These are phyloP conservation scores for Anabacerthia variegaticeps DNA, from an alignment of 2,797 vertebrate genomes.

Conservation along the genomic window DNA sequence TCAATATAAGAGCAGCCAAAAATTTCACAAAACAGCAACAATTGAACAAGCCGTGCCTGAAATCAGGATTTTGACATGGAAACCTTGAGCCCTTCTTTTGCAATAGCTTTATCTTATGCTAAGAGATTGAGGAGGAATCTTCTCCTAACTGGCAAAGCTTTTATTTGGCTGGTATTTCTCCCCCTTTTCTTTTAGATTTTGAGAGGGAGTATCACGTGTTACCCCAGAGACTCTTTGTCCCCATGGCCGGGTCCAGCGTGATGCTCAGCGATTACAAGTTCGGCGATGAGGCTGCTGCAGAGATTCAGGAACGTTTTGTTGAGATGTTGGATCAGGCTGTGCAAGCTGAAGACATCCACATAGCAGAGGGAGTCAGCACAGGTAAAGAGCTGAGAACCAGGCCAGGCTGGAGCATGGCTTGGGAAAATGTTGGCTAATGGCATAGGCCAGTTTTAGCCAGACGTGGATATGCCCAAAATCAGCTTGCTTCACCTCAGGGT, in stretches of 20 bases:
- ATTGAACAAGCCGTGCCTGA: background rate
- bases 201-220: conserved; percentile 75
- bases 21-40: background rate
- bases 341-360: conserved; percentile 79
- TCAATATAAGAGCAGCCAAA: background rate
- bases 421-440: background rate
- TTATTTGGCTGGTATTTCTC: conserved; percentile 1
- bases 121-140: background rate
- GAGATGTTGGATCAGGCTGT: conserved; percentile 88
- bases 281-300: conserved; percentile 82
- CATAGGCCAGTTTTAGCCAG: background rate
- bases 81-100: background rate
- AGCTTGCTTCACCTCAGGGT: background rate
- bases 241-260: conserved; percentile 76
- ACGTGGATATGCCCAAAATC: background rate
- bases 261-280: conserved; percentile 93
- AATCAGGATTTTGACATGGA: background rate
- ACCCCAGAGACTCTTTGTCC: conserved; percentile 87
- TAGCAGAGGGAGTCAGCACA: conserved; percentile 78
- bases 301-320: conserved; percentile 85
- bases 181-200: conserved; percentile 45
- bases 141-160: background rate
- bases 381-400: conserved; percentile 50
- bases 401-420: background rate
- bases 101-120: background rate